Evolutionary conservation across 1,140 invertebrate species (phyloP), one percentile per base, ranked within the genome.

Genomic region (Ceratoteleas bidentatus): DNA sequence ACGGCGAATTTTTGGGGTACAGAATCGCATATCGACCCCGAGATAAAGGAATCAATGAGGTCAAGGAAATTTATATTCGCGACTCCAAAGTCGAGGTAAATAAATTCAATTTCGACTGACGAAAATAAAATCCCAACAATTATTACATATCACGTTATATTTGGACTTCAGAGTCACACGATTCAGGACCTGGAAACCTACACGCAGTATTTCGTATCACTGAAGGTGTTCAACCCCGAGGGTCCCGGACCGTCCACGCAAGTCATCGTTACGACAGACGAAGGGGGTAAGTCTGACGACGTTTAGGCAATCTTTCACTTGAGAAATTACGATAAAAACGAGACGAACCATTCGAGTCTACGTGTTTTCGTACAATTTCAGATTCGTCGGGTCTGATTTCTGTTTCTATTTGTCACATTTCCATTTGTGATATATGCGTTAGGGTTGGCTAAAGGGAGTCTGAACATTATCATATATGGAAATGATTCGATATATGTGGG

Each of bases 1-100:
- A 96, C 84, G 95, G 95, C n/a, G 95, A 96, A 89, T 96, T 96
- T 88, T 91, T 96, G 8, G 95, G 95, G 65, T 96, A 96, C 89
- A 92, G 94, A 73, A 94, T 96, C 61, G 93, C 94, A 45, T 95
- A 95, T 90, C 90, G 93, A 65, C 94, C 93, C 58, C 91, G 94
- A 69, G 94, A 94, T 85, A 92, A 92, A 83, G 91, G 90, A 73
- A 87, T 91, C 15, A 92, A 93, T 56, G 91, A 92, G 62, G 92
- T 93, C 85, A 93, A 94, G 85, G 94, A 95, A 89, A 94, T 94
- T 89, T 95, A 94, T 88, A 93, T 95, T 86, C 90, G 94, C 36
- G 94, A 95, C 87, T 92, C 93, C 54, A 93, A 92, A 50, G 92
- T 94, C 49, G 93, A 94, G 91, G 94, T 95, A 92, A 80, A 50